These are phyloP conservation scores for Pheosia gnoma DNA, from an alignment of 2,888 invertebrate species.

Conservation along the genomic window DNA sequence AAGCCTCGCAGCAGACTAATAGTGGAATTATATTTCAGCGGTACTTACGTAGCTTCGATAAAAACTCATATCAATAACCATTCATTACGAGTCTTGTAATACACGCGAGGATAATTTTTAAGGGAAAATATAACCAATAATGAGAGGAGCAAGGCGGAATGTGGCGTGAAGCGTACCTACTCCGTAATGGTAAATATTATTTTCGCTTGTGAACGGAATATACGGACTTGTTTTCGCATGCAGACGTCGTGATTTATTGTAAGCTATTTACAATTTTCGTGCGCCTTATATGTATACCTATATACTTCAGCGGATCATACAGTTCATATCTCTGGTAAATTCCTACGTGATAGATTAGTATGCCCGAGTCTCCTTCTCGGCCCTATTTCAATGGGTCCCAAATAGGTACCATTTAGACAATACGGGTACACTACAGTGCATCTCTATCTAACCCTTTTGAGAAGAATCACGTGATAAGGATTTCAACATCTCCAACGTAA, in stretches of 20 bases:
- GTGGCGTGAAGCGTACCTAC: conserved; percentile 33
- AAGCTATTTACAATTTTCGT: neutral
- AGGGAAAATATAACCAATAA: conserved; percentile 16
- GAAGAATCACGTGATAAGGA: too few relatives aligned
- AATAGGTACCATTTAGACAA: too few relatives aligned
- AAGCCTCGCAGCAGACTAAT: conserved; percentile 30
- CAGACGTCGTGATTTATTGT: conserved; percentile 8
- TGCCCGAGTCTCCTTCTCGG: too few relatives aligned
- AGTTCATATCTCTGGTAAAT: too few relatives aligned
- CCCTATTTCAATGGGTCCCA: too few relatives aligned
- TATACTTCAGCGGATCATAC: too few relatives aligned
- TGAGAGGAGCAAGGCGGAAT: conserved; percentile 36
- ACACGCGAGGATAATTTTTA: conserved; percentile 5
- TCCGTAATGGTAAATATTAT: conserved; percentile 47
- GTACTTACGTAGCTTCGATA: conserved; percentile 35
- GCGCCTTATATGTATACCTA: too few relatives aligned
- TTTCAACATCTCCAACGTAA: too few relatives aligned
- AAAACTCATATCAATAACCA: conserved; percentile 49
- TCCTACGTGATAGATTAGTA: too few relatives aligned
- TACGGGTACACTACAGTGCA: too few relatives aligned
- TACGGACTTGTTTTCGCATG: conserved; percentile 19
- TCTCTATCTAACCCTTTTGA: too few relatives aligned
- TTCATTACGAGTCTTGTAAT: conserved; percentile 29
- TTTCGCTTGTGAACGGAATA: conserved; percentile 37
- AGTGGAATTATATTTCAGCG: conserved; percentile 24